Base-by-base conservation (phyloP, 2,797 vertebrate species). In the Thamnophis elegans region DNA sequence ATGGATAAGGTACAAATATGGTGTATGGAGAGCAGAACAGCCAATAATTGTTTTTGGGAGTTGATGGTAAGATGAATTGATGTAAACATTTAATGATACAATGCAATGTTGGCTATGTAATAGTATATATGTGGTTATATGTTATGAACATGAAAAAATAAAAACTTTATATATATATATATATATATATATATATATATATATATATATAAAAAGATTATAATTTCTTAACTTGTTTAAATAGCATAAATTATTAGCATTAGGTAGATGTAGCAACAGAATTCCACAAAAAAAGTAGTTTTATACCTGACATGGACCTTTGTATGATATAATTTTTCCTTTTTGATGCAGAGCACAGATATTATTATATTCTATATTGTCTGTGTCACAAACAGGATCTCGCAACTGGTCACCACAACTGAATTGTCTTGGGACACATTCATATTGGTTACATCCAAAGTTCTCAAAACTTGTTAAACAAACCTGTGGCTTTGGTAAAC, bases 281-380 rank as follows among this genome's bases (percentile, higher is more conserved):
- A 93, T 56, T 93, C 62, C 13, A 56, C 28, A 91, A 47, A 87
- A 87, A 54, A 87, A 87, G 28, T 16, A 88, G 53, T 42, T 93
- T 87, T 95, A 88, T 98, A 99, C 99, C 98, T 99, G 99, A 96
- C 99, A 99, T 0, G 98, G 98, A 20, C 99, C 99, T 97, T 95
- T 98, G 96, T 99, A 99, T 12, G 99, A 98, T 93, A 99, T 97
- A 56, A 92, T 98, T 95, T 99, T 99, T 51, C 98, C 98, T 86
- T 98, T 98, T 95, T 99, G 99, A 96, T 98, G 98, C 92, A 99
- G 97, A 90, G 98, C 97, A 94, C 99, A 99, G 92, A 98, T 96
- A 90, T 97, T 99, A 82, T 91, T 94, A 93, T 99, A 98, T 93
- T 98, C 98, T 92, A 98, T 62, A 90, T 98, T 98, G 62, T 99